Conservation (phyloP, 2,888 invertebrate species). For the Pheosia gnoma region DNA sequence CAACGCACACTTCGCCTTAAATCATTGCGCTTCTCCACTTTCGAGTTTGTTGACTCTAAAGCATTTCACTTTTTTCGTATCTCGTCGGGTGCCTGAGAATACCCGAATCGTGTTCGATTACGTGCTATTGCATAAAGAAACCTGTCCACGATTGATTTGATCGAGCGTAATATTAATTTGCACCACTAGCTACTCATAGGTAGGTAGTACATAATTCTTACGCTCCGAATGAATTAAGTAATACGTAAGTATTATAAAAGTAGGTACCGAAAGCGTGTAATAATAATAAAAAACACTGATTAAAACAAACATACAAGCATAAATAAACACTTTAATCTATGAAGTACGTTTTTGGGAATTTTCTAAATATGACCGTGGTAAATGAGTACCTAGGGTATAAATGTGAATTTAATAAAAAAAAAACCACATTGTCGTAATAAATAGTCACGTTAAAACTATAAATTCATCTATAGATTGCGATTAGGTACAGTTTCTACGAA, state of each 20-base stretch:
- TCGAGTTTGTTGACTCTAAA: conserved; percentile 56
- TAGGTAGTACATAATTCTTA: neutral
- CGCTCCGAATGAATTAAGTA: neutral
- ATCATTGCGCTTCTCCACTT: conserved; percentile 51
- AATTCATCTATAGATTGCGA: conserved; percentile 20
- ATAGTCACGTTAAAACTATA: neutral
- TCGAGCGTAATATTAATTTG: neutral
- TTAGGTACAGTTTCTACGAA: conserved; percentile 18
- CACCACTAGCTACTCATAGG: neutral
- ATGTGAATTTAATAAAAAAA: too few relatives aligned
- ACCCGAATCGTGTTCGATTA: conserved; percentile 52
- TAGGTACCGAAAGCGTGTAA: too few relatives aligned
- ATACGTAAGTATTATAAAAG: neutral
- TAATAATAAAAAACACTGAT: neutral
- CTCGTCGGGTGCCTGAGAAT: conserved; percentile 40
- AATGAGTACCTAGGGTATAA: too few relatives aligned
- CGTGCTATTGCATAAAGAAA: conserved; percentile 50
- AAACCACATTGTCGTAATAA: neutral
- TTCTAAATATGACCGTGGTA: too few relatives aligned
- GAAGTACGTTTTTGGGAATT: too few relatives aligned
- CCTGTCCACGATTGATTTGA: conserved; percentile 35
- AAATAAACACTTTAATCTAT: too few relatives aligned
- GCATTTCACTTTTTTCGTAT: conserved; percentile 62
- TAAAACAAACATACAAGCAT: neutral
- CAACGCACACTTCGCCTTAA: conserved; percentile 48